Conservation (phyloP, 1,140 invertebrate genomes). For the Eciton burchellii region DNA sequence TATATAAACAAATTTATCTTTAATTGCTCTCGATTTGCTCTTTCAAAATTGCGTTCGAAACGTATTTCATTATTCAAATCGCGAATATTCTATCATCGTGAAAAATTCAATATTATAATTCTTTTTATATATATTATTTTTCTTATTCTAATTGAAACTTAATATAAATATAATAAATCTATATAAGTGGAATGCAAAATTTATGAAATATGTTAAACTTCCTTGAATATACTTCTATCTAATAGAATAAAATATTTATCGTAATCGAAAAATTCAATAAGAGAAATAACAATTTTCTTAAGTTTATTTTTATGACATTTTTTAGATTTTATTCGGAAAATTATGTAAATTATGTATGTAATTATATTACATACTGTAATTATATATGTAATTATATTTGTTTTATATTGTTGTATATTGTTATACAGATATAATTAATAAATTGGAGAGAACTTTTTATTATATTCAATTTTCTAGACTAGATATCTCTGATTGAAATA, state of each 20-base stretch:
- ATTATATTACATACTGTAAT: no score
- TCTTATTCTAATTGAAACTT: no score
- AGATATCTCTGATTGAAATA: not conserved
- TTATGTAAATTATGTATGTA: not conserved
- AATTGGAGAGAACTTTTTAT: not conserved
- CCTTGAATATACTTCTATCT: not conserved
- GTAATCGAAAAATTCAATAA: not conserved
- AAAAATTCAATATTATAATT: no score
- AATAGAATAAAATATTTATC: conserved; percentile 6
- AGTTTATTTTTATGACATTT: not conserved
- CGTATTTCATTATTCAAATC: no score
- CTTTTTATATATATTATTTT: no score
- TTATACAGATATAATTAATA: not conserved
- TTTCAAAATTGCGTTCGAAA: not conserved
- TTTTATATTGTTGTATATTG: not conserved
- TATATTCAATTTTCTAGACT: not conserved
- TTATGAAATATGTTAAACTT: not conserved
- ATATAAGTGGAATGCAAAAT: not conserved
- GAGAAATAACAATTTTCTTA: not conserved
- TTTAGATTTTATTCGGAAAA: not conserved
- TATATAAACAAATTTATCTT: not conserved
- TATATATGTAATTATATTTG: not conserved
- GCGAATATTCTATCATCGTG: no score
- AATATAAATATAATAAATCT: no score
- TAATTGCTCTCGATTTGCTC: not conserved